Evolutionary conservation across 35 echinoderm and acorn worm species (phyloP), one percentile per base, ranked within the genome.

Genomic region (Lytechinus pictus): DNA sequence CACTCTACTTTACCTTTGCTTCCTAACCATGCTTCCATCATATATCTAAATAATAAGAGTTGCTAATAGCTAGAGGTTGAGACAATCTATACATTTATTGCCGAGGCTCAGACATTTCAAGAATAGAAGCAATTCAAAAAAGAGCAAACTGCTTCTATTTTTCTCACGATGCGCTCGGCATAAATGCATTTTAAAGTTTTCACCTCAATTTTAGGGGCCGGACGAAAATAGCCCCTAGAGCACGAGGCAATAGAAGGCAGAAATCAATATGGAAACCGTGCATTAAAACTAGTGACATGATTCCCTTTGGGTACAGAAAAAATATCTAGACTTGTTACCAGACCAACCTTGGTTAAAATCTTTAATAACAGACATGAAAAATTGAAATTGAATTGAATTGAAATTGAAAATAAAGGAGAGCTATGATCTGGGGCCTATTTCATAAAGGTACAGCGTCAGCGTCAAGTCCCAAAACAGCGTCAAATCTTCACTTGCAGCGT

Each of bases 251-350:
- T 79, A 79, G 66, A 24, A 79, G 66, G 19, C 10, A 79, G 66
- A 79, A 79, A 79, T 79, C 66, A 79, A 79, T 79, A 79, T 79
- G 66, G 66, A 79, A 79, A 79, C 66, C 66, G 66, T 79, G 66
- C 66, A 79, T 79, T 79, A 79, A 79, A 79, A 79, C 66, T 24
- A 79, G 66, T 79, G 66, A 79, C 66, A 79, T 79, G 66, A 79
- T 79, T 79, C 66, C 66, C 66, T 79, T 16, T 79, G 66, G 66
- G 66, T 79, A 8, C 6, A n/a, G n/a, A 79, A 24, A n/a, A 24
- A 7, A 58, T 79, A 16, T 79, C 66, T 79, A 79, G 66, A 16
- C 66, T 79, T 79, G 66, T n/a, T 79, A n/a, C 19, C 66, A 79
- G 66, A 79, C 66, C 66, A 79, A 24, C 19, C n/a, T 79, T 79